These are phyloP conservation scores for Pyrgus malvae DNA, from an alignment of 2,888 invertebrate genomes.

Conservation along the genomic window DNA sequence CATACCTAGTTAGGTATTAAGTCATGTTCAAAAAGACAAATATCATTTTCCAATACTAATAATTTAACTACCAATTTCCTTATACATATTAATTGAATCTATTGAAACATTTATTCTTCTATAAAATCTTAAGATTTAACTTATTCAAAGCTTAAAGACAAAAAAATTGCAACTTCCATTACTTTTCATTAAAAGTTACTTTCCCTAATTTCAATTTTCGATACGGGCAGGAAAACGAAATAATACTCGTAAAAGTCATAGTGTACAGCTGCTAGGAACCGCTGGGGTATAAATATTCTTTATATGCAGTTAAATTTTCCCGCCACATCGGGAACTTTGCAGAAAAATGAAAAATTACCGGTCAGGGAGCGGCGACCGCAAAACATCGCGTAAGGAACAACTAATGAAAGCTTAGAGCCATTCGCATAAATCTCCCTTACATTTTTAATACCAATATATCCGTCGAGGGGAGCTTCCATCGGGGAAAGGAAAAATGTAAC, in stretches of 20 bases:
- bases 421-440: conserved; percentile 82
- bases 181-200: conserved; percentile 58
- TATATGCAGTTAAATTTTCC: conserved; percentile 79
- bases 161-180: conserved; percentile 37
- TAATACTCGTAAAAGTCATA: conserved; percentile 65
- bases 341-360: conserved; percentile 80
- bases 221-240: conserved; percentile 64
- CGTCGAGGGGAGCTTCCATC: conserved; percentile 69
- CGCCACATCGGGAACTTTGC: conserved; percentile 73
- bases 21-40: too few relatives aligned
- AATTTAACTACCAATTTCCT: too few relatives aligned
- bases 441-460: conserved; percentile 82
- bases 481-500: conserved; percentile 61
- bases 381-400: conserved; percentile 77
- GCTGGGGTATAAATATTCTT: conserved; percentile 74
- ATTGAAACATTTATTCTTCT: too few relatives aligned
- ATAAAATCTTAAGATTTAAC: neutral
- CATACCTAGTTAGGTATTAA: too few relatives aligned
- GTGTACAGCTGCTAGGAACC: conserved; percentile 67
- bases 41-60: too few relatives aligned
- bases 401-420: conserved; percentile 82
- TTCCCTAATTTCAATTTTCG: conserved; percentile 58
- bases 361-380: conserved; percentile 79
- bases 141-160: conserved; percentile 7
- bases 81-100: too few relatives aligned